Evolutionary conservation across 2,113 vertebrate genomes (phyloP), one percentile per base, ranked within the genome.

Genomic region (Crotalus horridus): DNA sequence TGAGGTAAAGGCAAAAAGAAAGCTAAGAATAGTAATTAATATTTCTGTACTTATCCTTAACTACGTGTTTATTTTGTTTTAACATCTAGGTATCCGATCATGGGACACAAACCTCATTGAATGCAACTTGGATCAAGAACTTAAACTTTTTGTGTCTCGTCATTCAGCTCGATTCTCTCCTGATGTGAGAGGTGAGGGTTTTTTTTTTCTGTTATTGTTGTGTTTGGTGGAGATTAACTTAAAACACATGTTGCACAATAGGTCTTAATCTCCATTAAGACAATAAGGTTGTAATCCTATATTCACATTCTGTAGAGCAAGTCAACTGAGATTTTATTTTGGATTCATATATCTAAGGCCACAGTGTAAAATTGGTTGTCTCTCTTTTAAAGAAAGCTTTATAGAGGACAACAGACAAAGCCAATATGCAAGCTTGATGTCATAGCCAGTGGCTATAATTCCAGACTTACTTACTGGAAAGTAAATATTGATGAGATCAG

Each of bases 111-210:
- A 98, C 96, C 97, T 99, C 88, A 97, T 99, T 0, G 98, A 99
- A 95, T 99, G 99, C 97, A 99, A 99, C 97, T 96, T 99, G 98
- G 99, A 99, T 97, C 99, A 99, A 97, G 99, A 99, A 94, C 98
- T 99, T 90, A 99, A 99, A 94, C 98, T 99, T 92, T 99, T 99
- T 93, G 99, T 99, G 89, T 99, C 99, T 93, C 98, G 99, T 95
- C 99, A 99, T 97, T 99, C 99, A 1, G 99, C 99, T 91, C 97
- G 99, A 93, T 99, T 99, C 95, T 99, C 99, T 96, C 98, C 99
- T 88, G 99, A 99, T 92, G 98, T 99, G 89, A 97, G 97, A 99
- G 99, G 99, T 99, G 98, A 98, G 98, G 85, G 74, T 13, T 43
- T 89, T 8, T 6, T 6, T 39, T 93, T 91, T 92, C 51, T 86